Base-by-base conservation (phyloP, 1,140 invertebrate genomes). In the Drosophila parvula region DNA sequence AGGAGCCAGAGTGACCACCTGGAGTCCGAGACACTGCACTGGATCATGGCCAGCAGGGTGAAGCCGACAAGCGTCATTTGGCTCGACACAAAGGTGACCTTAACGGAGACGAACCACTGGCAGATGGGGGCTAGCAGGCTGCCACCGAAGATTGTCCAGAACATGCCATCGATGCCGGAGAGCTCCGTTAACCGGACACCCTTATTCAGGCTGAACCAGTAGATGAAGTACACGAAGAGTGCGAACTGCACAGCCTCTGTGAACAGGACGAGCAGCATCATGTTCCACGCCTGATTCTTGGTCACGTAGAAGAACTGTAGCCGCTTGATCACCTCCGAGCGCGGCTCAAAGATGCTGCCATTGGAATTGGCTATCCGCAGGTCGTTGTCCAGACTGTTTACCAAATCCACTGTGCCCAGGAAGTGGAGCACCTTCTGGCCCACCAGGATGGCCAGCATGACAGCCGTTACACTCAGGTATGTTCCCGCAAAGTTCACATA, bases 241-340 rank as follows among this genome's bases (percentile, higher is more conserved):
- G 90, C 84, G 57, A 86, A 91, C 30, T 91, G 90, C 0, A 91
- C 59, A 8, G 90, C 79, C 43, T 91, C 90, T n/a, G 73, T 71
- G 30, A 91, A 91, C 7, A 91, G 69, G 2, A 91, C 62, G 11
- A 91, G 50, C 12, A 90, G 44, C 22, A 77, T 90, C 12, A 91
- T 63, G 30, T 90, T 79, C 90, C 90, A 91, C 58, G 80, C 85
- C 38, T 90, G 84, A 38, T 90, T 91, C 55, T 90, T 90, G 34
- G 88, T 91, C 53, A 91, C 88, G 53, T 91, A 91, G 55, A 91
- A 91, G 73, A 91, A 91, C 57, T 91, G 71, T 53, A 90, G 75
- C 0, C 80, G 75, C 57, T 91, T 91, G 38, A 91, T 91, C 0
- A 91, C 74, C 10, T 91, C 88, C 18, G 63, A 40, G 0, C 90